phyloP scores from a whole-genome alignment of 2,797 vertebrate genomes.

The Thalassophryne amazonica region DNA sequence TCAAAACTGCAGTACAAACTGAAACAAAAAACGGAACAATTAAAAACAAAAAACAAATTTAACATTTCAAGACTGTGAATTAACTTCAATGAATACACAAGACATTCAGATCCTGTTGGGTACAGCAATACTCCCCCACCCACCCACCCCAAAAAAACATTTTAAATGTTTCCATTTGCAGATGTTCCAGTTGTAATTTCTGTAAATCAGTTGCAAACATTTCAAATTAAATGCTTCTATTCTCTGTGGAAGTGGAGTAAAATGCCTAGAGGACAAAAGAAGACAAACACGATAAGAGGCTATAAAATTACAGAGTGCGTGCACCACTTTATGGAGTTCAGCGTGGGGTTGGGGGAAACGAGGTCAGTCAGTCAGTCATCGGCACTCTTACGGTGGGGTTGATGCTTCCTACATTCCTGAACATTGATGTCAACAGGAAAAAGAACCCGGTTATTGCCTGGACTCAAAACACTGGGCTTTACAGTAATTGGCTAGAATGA shows the following conservation, averaged over 20 bases:
- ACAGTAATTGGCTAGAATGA: no score
- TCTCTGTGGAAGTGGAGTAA: conserved; percentile 32
- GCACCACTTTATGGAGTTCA: conserved; percentile 75
- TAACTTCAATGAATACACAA: no score
- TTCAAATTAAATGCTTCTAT: conserved; percentile 16
- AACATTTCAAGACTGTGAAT: no score
- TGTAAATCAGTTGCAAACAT: conserved; percentile 12
- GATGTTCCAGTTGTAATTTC: conserved; percentile 7
- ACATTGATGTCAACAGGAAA: conserved; percentile 44
- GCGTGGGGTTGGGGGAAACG: conserved; percentile 69
- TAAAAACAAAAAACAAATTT: no score
- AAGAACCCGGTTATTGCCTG: conserved; percentile 40
- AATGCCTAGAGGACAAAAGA: conserved; percentile 59
- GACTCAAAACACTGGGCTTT: conserved; percentile 3
- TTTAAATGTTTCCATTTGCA: no score
- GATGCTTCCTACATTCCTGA: conserved; percentile 62
- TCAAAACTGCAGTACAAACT: no score
- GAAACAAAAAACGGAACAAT: no score
- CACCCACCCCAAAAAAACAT: no score
- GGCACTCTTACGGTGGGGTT: conserved; percentile 21
- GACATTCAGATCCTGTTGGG: no score
- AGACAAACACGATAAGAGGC: conserved; percentile 74
- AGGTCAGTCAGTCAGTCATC: conserved; percentile 67
- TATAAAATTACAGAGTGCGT: conserved; percentile 78
- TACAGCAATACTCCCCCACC: no score